Conservation (phyloP, 2,888 invertebrate species). For the Agrilus biguttatus region DNA sequence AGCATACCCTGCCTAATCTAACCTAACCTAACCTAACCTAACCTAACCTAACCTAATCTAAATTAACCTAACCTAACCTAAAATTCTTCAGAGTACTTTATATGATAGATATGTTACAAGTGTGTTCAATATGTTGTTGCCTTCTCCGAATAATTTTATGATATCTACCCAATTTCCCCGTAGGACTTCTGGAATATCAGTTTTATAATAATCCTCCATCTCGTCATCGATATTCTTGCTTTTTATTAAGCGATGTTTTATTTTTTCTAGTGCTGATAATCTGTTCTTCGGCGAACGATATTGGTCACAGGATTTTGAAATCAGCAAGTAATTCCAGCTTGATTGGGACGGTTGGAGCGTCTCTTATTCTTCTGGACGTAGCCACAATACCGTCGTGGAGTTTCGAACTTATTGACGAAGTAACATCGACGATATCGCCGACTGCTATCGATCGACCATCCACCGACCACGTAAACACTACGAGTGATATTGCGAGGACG, state of each 20-base stretch:
- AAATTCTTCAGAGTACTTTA: too few relatives aligned
- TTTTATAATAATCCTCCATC: not conserved
- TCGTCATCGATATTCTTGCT: not conserved
- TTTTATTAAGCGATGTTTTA: conserved; percentile 4
- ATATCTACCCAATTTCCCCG: too few relatives aligned
- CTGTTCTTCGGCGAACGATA: conserved; percentile 34
- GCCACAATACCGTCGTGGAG: conserved; percentile 27
- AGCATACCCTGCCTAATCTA: too few relatives aligned
- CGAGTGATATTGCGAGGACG: not conserved
- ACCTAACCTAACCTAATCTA: too few relatives aligned
- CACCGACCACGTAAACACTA: not conserved
- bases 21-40: too few relatives aligned
- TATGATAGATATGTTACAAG: too few relatives aligned
- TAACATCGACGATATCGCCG: not conserved
- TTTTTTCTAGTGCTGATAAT: conserved; percentile 34
- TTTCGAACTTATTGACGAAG: not conserved
- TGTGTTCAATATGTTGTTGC: too few relatives aligned
- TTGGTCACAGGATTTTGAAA: conserved; percentile 27
- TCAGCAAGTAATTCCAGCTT: conserved; percentile 31
- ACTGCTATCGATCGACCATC: not conserved
- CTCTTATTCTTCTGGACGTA: conserved; percentile 33
- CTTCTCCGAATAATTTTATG: too few relatives aligned
- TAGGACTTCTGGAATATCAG: too few relatives aligned
- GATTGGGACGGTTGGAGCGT: conserved; percentile 29
- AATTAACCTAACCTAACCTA: too few relatives aligned